Evolutionary conservation across 2,797 vertebrate species (phyloP), one percentile per base, ranked within the genome.

Genomic region (Merluccius polli): DNA sequence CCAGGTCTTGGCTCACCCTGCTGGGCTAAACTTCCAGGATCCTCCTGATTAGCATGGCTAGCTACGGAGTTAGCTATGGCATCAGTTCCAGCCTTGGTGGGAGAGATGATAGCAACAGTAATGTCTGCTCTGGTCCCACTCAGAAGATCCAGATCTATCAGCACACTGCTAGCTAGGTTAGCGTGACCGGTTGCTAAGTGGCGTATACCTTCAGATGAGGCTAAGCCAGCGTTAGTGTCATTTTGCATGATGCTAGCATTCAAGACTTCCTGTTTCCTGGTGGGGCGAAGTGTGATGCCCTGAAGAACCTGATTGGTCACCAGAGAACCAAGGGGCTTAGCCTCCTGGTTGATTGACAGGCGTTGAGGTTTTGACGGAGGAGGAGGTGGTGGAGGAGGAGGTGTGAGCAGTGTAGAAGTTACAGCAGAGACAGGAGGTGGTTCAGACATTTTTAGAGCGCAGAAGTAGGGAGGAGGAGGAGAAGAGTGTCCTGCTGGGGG

Each of bases 281-380:
- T 87, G 0, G 95, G 94, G 82, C 93, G 94, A 84, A 98, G 87
- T 71, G 94, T 95, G 33, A 98, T 89, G 75, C 87, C 91, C 88
- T 95, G 95, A 80, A 99, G 81, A 0, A 91, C 96, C 73, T 95
- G 92, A 0, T 96, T 80, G 27, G 96, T 97, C 80, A 99, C 92
- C 78, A 95, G 83, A n/a, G 93, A 95, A 85, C 89, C 32, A 77
- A 81, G 30, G 81, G 87, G n/a, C 0, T 2, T 91, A 12, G 9
- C 21, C 31, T 27, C n/a, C 89, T 89, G 27, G 89, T 88, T 5
- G 86, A 90, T 0, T 73, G 63, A 83, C 3, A 75, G 84, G 65
- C 27, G 72, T 81, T 76, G 78, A 72, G 16, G 52, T 82, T 85
- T 76, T 13, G 31, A 59, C 83, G 31, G 15, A 1, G 21, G n/a